Percentiles rank a stretch among this genome's conserved stretches.
These are phyloP conservation scores for Apostichopus japonicus DNA, from an alignment of 35 echinoderm and acorn worm genomes.

Conservation along the genomic window DNA sequence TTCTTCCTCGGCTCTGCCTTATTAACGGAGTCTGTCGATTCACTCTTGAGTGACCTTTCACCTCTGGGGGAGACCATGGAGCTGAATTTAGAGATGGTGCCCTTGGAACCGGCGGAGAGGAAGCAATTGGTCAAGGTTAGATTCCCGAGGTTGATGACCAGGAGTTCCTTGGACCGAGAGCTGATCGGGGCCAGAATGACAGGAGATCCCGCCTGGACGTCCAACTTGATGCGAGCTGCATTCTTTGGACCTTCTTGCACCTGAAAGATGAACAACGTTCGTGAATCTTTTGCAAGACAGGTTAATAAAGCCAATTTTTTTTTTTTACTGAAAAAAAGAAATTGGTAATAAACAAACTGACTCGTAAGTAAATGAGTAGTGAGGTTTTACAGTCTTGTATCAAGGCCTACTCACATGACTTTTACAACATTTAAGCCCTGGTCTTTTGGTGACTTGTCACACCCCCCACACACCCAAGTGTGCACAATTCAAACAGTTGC, in stretches of 20 bases:
- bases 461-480: too few relatives aligned
- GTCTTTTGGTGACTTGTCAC: too few relatives aligned
- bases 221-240: slow-evolving; percentile 74
- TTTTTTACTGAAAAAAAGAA: too few relatives aligned
- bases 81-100: slow-evolving; percentile 72
- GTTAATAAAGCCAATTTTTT: too few relatives aligned
- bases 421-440: too few relatives aligned
- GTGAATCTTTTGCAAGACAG: too few relatives aligned
- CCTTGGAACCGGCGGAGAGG: slow-evolving; percentile 68
- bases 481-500: too few relatives aligned
- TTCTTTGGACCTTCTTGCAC: slow-evolving; percentile 74
- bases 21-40: neutral
- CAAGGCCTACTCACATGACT: too few relatives aligned
- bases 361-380: too few relatives aligned
- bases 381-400: too few relatives aligned
- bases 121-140: slow-evolving; percentile 91
- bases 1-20: slow-evolving; percentile 1
- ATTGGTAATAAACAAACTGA: too few relatives aligned
- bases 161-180: slow-evolving; percentile 79
- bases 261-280: neutral
- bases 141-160: slow-evolving; percentile 94
- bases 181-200: slow-evolving; percentile 88
- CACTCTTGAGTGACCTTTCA: neutral
- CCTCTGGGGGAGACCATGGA: slow-evolving; percentile 54
- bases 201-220: slow-evolving; percentile 95